A percentile compares a stretch with the other conserved stretches of the same genome.
These are phyloP conservation scores for Baccha elongata DNA, from an alignment of 2,888 invertebrate species.

Conservation along the genomic window DNA sequence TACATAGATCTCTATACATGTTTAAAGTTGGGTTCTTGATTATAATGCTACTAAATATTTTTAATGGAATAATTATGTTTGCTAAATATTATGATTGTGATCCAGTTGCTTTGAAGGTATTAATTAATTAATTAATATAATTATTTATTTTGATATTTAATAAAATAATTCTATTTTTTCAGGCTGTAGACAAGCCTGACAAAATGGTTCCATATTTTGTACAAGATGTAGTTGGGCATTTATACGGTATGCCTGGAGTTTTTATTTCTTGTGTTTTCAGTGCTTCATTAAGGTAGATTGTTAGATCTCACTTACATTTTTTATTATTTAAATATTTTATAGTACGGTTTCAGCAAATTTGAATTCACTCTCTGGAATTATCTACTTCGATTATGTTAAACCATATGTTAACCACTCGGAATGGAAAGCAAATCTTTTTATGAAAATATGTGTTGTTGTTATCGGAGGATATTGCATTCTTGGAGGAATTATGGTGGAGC, in stretches of 20 bases:
- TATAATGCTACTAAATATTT: constrained; percentile 84
- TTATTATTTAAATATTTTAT: no score
- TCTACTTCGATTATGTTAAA: constrained; percentile 83
- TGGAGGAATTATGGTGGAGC: constrained; percentile 80
- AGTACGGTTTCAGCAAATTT: constrained; percentile 77
- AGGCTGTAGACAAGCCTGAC: constrained; percentile 76
- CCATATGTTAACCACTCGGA: constrained; percentile 78
- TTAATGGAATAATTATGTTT: constrained; percentile 83
- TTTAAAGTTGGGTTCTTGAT: constrained; percentile 83
- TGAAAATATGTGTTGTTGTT: constrained; percentile 80
- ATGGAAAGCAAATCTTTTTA: constrained; percentile 80
- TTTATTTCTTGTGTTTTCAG: constrained; percentile 84
- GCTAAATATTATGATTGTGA: constrained; percentile 84
- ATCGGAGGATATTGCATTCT: constrained; percentile 85
- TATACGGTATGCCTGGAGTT: constrained; percentile 83
- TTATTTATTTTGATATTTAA: no score
- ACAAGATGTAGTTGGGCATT: constrained; percentile 82
- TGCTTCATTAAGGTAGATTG: constrained; percentile 83
- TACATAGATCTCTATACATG: constrained; percentile 83
- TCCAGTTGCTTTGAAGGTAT: constrained; percentile 82
- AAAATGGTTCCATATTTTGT: constrained; percentile 83
- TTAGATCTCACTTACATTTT: no score
- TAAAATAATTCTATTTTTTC: constrained; percentile 36
- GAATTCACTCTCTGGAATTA: constrained; percentile 83
- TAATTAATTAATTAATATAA: no score